Evolutionary conservation across 2,797 vertebrate genomes (phyloP).

Genomic region (Notamacropus eugenii): DNA sequence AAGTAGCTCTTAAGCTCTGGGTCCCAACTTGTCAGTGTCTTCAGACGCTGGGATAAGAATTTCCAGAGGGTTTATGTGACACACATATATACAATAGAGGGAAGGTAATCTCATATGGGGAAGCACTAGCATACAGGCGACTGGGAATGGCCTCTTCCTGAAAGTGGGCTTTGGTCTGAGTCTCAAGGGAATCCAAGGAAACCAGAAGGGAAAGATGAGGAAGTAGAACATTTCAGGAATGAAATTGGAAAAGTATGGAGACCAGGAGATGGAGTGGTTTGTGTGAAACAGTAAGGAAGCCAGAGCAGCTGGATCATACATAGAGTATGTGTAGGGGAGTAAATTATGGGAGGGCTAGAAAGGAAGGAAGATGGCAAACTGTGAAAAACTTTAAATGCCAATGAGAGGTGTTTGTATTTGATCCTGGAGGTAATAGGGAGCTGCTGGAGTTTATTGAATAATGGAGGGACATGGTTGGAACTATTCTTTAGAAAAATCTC

Average conservation of each 20-base stretch:
- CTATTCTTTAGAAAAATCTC: background rate
- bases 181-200: background rate
- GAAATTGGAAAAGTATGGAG: background rate
- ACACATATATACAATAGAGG: background rate
- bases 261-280: background rate
- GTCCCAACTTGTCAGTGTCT: background rate
- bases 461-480: background rate
- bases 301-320: background rate
- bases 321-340: background rate
- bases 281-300: background rate
- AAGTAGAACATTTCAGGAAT: background rate
- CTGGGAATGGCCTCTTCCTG: background rate
- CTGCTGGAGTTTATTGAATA: background rate
- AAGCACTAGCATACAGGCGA: background rate
- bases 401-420: background rate
- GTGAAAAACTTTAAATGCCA: background rate
- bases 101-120: background rate
- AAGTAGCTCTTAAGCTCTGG: background rate
- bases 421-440: background rate
- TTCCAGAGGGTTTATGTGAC: background rate
- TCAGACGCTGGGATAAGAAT: background rate
- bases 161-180: background rate
- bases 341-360: background rate
- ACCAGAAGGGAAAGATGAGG: background rate
- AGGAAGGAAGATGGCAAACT: background rate